Evolutionary conservation across 1,140 invertebrate species (phyloP).

Genomic region (Leptinotarsa texana): DNA sequence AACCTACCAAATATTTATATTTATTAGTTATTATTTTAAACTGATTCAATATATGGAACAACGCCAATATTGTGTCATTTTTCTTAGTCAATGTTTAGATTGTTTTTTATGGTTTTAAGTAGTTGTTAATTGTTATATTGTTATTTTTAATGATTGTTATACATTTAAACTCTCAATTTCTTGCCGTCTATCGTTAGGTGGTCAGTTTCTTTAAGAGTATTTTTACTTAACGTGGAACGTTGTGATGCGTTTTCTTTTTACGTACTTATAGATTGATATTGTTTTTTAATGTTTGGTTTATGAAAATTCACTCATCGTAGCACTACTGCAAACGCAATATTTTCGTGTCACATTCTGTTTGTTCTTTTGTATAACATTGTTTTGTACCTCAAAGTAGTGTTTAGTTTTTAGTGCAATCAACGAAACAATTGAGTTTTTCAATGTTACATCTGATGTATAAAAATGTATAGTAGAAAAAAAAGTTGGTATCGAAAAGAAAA

Average conservation of each 20-base stretch:
- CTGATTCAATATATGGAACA: not conserved
- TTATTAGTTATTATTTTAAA: slow-evolving; percentile 27
- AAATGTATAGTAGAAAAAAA: slow-evolving; percentile 31
- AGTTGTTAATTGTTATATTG: slow-evolving; percentile 42
- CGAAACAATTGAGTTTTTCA: slow-evolving; percentile 35
- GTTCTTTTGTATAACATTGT: slow-evolving; percentile 32
- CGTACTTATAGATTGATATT: slow-evolving; percentile 37
- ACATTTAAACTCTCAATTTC: slow-evolving; percentile 32
- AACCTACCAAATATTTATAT: slow-evolving; percentile 14
- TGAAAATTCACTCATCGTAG: slow-evolving; percentile 17
- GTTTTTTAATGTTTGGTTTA: slow-evolving; percentile 28
- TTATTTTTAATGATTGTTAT: slow-evolving; percentile 41
- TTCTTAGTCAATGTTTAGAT: slow-evolving; percentile 36
- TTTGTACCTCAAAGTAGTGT: slow-evolving; percentile 28
- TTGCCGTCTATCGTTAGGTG: slow-evolving; percentile 37
- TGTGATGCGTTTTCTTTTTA: slow-evolving; percentile 25
- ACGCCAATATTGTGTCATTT: slow-evolving; percentile 13
- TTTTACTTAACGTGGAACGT: slow-evolving; percentile 28
- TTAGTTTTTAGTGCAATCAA: slow-evolving; percentile 34
- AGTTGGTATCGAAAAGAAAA: slow-evolving; percentile 34
- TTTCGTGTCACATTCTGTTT: slow-evolving; percentile 30
- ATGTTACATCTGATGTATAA: slow-evolving; percentile 34
- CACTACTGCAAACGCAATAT: slow-evolving; percentile 12
- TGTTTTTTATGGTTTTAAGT: slow-evolving; percentile 42
- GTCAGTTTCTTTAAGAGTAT: slow-evolving; percentile 36